These are phyloP conservation scores for Festucalex cinctus DNA, from an alignment of 2,113 vertebrate genomes.

Conservation along the genomic window DNA sequence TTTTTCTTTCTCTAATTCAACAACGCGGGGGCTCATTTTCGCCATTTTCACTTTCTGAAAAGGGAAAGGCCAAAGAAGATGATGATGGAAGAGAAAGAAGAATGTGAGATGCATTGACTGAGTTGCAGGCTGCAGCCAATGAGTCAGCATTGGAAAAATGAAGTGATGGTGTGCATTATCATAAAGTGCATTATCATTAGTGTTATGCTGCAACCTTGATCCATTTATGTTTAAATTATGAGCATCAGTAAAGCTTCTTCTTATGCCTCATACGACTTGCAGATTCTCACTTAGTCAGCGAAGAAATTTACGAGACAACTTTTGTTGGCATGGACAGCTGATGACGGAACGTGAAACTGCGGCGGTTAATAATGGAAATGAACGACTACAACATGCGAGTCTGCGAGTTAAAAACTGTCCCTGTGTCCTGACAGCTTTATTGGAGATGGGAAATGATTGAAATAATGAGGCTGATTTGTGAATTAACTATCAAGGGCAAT, in stretches of 20 bases:
- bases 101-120: not conserved
- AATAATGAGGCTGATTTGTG: not conserved
- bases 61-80: not conserved
- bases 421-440: conserved; percentile 3
- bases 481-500: not conserved
- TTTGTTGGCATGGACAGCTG: conserved; percentile 22
- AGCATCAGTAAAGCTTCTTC: conserved; percentile 56
- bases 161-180: conserved; percentile 22
- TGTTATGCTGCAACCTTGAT: conserved; percentile 37
- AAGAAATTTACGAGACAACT: conserved; percentile 38
- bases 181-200: conserved; percentile 40
- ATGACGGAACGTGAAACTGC: conserved; percentile 27
- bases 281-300: conserved; percentile 40
- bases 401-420: conserved; percentile 10
- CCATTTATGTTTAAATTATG: conserved; percentile 64
- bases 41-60: conserved; percentile 10
- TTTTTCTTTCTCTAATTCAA: conserved; percentile 5
- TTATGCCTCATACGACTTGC: conserved; percentile 43
- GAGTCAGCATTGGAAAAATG: conserved; percentile 8
- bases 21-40: conserved; percentile 1
- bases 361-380: conserved; percentile 31
- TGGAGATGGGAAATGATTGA: not conserved
- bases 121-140: conserved; percentile 7
- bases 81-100: conserved; percentile 1
- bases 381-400: not conserved